These are phyloP conservation scores for Chrysotoxum bicinctum DNA, from an alignment of 2,888 invertebrate species.

Conservation along the genomic window DNA sequence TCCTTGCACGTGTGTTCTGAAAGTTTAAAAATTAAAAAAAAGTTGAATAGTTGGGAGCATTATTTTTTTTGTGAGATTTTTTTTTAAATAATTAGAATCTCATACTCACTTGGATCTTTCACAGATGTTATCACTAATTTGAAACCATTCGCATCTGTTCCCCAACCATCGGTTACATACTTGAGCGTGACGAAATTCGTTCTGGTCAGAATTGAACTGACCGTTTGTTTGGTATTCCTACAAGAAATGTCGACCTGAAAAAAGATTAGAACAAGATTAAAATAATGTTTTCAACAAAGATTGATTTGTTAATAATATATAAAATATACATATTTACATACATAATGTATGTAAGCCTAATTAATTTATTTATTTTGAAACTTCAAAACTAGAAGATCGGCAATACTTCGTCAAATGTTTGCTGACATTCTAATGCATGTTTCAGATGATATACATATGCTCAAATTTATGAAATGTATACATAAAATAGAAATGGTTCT, in stretches of 20 bases:
- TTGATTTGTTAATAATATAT: too few relatives aligned
- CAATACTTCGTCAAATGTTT: too few relatives aligned
- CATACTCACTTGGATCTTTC: conserved; percentile 94
- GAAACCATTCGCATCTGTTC: conserved; percentile 95
- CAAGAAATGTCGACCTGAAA: conserved; percentile 94
- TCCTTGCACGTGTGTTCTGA: conserved; percentile 94
- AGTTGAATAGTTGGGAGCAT: background rate
- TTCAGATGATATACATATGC: too few relatives aligned
- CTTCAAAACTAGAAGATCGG: too few relatives aligned
- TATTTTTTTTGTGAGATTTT: background rate
- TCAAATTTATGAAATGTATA: too few relatives aligned
- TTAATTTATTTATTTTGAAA: too few relatives aligned
- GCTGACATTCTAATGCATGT: too few relatives aligned
- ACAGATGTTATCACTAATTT: conserved; percentile 96
- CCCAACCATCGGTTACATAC: conserved; percentile 96
- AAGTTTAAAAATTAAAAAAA: conserved; percentile 73
- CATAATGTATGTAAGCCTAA: too few relatives aligned
- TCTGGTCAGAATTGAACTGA: conserved; percentile 93
- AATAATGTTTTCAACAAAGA: too few relatives aligned
- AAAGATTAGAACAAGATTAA: conserved; percentile 72
- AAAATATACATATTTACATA: too few relatives aligned
- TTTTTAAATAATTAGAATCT: background rate
- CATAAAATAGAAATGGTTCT: too few relatives aligned
- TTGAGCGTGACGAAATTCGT: conserved; percentile 97
- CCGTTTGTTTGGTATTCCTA: conserved; percentile 93